These are phyloP conservation scores for Ceyx melanurus DNA, from an alignment of 2,113 vertebrate genomes.

Conservation along the genomic window DNA sequence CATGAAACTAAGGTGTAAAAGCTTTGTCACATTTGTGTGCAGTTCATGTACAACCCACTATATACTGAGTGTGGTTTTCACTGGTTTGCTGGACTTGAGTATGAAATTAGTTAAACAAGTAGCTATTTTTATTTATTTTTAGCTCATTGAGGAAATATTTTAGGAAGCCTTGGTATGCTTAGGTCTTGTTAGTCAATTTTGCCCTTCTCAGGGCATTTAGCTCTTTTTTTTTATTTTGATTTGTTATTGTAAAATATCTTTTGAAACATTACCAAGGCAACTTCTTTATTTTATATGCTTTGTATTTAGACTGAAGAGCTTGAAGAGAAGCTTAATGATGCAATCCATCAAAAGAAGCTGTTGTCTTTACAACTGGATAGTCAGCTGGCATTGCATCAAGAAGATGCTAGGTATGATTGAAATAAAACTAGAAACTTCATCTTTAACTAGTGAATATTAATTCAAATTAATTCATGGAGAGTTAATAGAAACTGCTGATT, in stretches of 20 bases:
- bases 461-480: background rate
- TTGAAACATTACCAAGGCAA: background rate
- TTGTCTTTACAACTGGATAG: constrained; percentile 90
- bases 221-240: background rate
- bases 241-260: background rate
- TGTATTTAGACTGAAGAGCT: constrained; percentile 88
- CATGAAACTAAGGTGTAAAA: background rate
- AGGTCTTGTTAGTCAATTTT: background rate
- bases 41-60: background rate
- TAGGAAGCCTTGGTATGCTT: background rate
- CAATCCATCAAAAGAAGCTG: constrained; percentile 91
- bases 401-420: constrained; percentile 86
- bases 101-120: background rate
- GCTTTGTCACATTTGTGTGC: fast-evolving
- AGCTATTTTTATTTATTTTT: background rate
- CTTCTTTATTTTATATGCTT: background rate
- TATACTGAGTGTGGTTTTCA: background rate
- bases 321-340: constrained; percentile 92
- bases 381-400: constrained; percentile 90
- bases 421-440: background rate
- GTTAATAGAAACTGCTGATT: background rate
- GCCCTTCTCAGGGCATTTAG: fast-evolving
- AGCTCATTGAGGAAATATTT: background rate
- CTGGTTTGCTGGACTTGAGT: background rate
- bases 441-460: background rate